Conservation (phyloP, 2,888 invertebrate genomes). For the Heliconius cydno region DNA sequence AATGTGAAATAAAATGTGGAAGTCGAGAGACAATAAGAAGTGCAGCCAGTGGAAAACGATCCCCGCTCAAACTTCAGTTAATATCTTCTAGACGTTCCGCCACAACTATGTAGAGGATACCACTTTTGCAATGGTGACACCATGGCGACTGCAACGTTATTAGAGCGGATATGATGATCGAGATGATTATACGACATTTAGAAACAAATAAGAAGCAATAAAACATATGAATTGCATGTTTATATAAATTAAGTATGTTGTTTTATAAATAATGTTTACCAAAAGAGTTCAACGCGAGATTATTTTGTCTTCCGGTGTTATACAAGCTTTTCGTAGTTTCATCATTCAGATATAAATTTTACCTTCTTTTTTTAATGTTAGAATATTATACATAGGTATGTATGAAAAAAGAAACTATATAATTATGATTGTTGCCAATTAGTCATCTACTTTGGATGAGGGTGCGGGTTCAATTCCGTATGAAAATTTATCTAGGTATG, state of each 20-base stretch:
- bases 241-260: slow-evolving; percentile 15
- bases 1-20: slow-evolving; percentile 71
- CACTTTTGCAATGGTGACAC: slow-evolving; percentile 42
- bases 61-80: slow-evolving; percentile 64
- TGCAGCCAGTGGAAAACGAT: slow-evolving; percentile 78
- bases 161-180: slow-evolving; percentile 69
- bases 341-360: neutral
- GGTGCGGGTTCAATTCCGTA: neutral
- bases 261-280: slow-evolving; percentile 12
- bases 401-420: too few relatives aligned
- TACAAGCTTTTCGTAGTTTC: neutral
- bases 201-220: slow-evolving; percentile 29
- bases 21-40: slow-evolving; percentile 69
- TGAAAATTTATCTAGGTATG: neutral
- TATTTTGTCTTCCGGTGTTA: neutral
- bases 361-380: too few relatives aligned
- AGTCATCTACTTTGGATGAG: neutral
- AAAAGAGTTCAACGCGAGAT: slow-evolving; percentile 25
- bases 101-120: slow-evolving; percentile 39
- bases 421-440: too few relatives aligned
- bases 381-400: too few relatives aligned
- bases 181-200: slow-evolving; percentile 44
- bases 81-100: slow-evolving; percentile 46
- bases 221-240: slow-evolving; percentile 21
- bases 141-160: slow-evolving; percentile 56